These are phyloP conservation scores for Baccha elongata DNA, from an alignment of 2,888 invertebrate species.

Conservation along the genomic window DNA sequence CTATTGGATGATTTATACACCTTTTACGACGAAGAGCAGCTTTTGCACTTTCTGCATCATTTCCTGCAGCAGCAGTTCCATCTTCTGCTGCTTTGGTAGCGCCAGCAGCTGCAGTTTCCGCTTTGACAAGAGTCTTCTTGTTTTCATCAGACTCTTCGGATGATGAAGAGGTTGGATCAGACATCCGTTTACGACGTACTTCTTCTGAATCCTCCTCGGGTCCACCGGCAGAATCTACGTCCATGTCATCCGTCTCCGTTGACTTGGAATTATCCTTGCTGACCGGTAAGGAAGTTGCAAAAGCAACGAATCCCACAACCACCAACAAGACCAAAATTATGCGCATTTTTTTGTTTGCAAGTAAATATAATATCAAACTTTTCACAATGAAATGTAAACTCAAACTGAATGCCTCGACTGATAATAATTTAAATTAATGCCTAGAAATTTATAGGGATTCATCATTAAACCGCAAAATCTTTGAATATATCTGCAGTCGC, in stretches of 20 bases:
- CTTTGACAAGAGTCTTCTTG: not conserved
- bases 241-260: slow-evolving; percentile 7
- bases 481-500: slow-evolving; percentile 15
- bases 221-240: not conserved
- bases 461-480: slow-evolving; percentile 8
- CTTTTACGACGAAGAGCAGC: slow-evolving; percentile 8
- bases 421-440: slow-evolving; percentile 13
- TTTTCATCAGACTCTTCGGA: slow-evolving; percentile 40
- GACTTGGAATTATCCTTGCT: not conserved
- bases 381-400: slow-evolving; percentile 37
- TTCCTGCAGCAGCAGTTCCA: not conserved
- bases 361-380: slow-evolving; percentile 11
- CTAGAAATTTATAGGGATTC: slow-evolving; percentile 20
- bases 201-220: not conserved
- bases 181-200: slow-evolving; percentile 8
- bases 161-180: slow-evolving; percentile 12
- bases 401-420: slow-evolving; percentile 37
- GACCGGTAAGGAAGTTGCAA: slow-evolving; percentile 7
- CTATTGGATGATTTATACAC: not conserved
- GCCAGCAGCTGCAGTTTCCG: too few species aligned
- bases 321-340: slow-evolving; percentile 18
- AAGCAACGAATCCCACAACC: slow-evolving; percentile 37
- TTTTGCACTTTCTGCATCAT: not conserved
- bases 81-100: not conserved
- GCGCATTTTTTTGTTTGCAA: slow-evolving; percentile 34